Evolutionary conservation across 2,888 invertebrate species (phyloP), one percentile per base, ranked within the genome.

Genomic region (Beris morrisii): DNA sequence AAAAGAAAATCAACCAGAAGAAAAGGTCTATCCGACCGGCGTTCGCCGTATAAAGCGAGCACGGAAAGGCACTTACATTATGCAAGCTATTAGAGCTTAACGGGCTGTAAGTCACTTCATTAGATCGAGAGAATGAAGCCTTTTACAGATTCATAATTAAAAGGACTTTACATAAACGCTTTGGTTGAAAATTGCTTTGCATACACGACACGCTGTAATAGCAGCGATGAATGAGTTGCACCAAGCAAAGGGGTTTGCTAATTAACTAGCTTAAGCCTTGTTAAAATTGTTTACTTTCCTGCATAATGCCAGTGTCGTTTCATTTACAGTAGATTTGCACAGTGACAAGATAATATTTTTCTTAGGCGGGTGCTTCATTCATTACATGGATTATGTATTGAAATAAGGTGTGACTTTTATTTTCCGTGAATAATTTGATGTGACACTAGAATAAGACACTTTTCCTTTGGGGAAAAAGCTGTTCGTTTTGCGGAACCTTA

Each of bases 21-120:
- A 45, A 31, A 30, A 30, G 9, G n/a, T 30, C 30, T 43, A 22
- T 13, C n/a, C 9, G 56, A 6, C 9, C 13, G 43, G 32, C 48
- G 31, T 31, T 7, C 30, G 48, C 30, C 31, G 58, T 31, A 48
- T 46, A 28, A n/a, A 48, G 22, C 5, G 12, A 59, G 46, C 32
- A 55, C 15, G 56, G 55, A 22, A 38, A 30, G 56, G 52, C 50
- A 52, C 56, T 50, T 67, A 55, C 63, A 67, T 57, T 67, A 64
- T 67, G 64, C 67, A 63, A 38, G 43, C 59, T 50, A 55, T 57
- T 67, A 32, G 38, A 15, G 58, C 38, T 43, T 64, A 64, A 67
- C 45, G 22, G 57, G 22, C 48, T 58, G 54, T 46, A 58, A 64
- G 59, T 67, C 50, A 67, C 67, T 65, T 65, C 64, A 48, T 65